Conservation (phyloP, 2,113 vertebrate species). For the Trematocara marginatum region DNA sequence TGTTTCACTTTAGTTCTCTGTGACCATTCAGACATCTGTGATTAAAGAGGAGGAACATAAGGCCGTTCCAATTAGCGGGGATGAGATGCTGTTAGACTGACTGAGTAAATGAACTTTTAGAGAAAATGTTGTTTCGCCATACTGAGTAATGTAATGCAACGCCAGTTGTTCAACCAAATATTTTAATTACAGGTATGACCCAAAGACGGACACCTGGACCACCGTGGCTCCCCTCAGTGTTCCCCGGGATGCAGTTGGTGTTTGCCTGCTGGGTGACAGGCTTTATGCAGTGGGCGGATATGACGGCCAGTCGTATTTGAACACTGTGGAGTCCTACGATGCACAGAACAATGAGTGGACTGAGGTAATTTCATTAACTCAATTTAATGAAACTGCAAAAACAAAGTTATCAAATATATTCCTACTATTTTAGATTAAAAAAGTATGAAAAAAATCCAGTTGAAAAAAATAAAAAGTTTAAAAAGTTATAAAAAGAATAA, state of each 20-base stretch:
- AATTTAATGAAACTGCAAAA: background rate
- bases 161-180: background rate
- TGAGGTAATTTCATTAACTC: constrained; percentile 75
- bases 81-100: background rate
- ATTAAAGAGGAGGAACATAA: background rate
- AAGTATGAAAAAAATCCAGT: background rate
- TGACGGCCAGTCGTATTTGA: constrained; percentile 88
- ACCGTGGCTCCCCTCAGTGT: constrained; percentile 87
- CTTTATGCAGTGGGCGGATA: constrained; percentile 93
- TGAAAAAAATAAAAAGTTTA: background rate
- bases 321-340: constrained; percentile 91
- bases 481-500: background rate
- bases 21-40: background rate
- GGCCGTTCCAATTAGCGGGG: background rate
- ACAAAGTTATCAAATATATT: background rate
- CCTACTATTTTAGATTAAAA: background rate
- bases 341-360: constrained; percentile 95
- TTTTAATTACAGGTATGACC: constrained; percentile 81
- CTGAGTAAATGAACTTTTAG: background rate
- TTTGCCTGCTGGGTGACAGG: constrained; percentile 87
- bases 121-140: background rate
- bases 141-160: background rate
- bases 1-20: background rate
- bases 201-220: constrained; percentile 93
- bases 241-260: constrained; percentile 87